These are phyloP conservation scores for Phylloscopus trochilus DNA, from an alignment of 2,113 vertebrate species.

Conservation along the genomic window DNA sequence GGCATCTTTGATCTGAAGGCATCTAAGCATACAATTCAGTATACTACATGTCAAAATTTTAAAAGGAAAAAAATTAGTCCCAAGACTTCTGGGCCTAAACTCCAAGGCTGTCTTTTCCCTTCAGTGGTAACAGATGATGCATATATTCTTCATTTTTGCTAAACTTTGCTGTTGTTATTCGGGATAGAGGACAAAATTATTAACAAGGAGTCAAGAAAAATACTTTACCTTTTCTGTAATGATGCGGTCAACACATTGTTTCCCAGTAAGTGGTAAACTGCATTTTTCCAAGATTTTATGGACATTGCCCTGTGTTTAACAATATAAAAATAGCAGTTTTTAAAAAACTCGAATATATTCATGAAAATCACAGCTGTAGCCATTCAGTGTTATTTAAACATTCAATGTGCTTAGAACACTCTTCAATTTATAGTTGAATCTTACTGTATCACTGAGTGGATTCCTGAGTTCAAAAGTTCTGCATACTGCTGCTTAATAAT, in stretches of 20 bases:
- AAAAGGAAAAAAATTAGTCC: not conserved
- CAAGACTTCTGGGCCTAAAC: not conserved
- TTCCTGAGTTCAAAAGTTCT: not conserved
- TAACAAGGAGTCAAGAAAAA: not conserved
- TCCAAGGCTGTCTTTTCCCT: not conserved
- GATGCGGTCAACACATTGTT: slow-evolving; percentile 93
- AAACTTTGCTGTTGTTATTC: not conserved
- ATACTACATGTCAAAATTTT: not conserved
- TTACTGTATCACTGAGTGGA: not conserved
- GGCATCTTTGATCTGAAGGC: not conserved
- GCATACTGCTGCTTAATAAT: not conserved
- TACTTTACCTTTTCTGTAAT: slow-evolving; percentile 94
- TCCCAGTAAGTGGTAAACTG: slow-evolving; percentile 90
- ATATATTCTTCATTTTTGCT: not conserved
- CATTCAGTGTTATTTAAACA: not conserved
- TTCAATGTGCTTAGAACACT: not conserved
- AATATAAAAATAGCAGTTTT: not conserved
- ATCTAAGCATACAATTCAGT: not conserved
- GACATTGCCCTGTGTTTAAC: slow-evolving; percentile 82
- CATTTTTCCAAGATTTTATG: slow-evolving; percentile 97
- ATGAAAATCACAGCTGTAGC: not conserved
- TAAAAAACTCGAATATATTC: not conserved
- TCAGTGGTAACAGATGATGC: not conserved
- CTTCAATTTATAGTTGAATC: not conserved
- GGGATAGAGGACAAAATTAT: not conserved